Evolutionary conservation across 2,888 invertebrate species (phyloP).

Genomic region (Parapristionchus giblindavisi): DNA sequence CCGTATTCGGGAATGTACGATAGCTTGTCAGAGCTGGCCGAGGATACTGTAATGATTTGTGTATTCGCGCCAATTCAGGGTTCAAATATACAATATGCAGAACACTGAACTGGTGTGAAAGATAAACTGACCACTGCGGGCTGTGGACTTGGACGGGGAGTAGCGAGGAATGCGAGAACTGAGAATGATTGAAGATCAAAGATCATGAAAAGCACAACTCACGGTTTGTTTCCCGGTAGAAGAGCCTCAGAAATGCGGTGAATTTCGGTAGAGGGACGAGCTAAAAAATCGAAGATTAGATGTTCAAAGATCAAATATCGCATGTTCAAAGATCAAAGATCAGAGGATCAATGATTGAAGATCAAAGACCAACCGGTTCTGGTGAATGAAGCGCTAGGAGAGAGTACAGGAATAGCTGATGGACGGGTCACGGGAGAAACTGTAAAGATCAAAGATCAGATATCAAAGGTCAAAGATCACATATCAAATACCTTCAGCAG

Average conservation of each 20-base stretch:
- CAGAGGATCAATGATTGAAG: neutral
- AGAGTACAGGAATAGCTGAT: slow-evolving; percentile 18
- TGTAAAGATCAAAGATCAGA: slow-evolving; percentile 1
- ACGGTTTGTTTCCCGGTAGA: neutral
- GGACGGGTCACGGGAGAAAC: slow-evolving; percentile 7
- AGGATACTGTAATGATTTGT: neutral
- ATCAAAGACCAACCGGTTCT: neutral
- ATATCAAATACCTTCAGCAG: no score
- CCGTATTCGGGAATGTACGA: neutral
- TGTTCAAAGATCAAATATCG: slow-evolving; percentile 17
- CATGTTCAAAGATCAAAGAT: slow-evolving; percentile 3
- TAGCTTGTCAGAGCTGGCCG: neutral
- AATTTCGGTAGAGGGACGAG: neutral
- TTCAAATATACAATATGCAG: neutral
- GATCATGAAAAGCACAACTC: no score
- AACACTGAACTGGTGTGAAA: neutral
- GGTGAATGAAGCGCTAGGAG: neutral
- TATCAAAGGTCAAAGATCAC: neutral
- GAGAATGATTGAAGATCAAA: no score
- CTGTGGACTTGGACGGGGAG: no score
- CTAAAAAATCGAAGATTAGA: no score
- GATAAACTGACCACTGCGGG: neutral
- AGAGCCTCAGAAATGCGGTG: neutral
- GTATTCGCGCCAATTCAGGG: neutral
- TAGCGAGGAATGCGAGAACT: slow-evolving; percentile 15